Conservation (phyloP, 2,888 invertebrate species). For the Pristionchus maxplancki region DNA sequence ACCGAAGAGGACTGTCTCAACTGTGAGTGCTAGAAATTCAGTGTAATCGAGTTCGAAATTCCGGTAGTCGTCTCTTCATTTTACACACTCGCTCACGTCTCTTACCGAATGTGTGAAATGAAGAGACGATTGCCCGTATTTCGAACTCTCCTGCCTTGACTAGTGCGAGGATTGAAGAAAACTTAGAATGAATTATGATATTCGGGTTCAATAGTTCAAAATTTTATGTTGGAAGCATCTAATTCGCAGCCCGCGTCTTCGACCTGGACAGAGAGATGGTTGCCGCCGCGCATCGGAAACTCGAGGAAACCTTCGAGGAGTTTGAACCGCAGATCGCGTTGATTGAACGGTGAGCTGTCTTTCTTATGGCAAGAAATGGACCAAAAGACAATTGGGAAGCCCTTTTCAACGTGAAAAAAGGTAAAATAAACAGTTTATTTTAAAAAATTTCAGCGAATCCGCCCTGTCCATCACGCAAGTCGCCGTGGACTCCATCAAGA, state of each 20-base stretch:
- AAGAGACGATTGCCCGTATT: no score
- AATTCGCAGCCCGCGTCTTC: slow-evolving; percentile 40
- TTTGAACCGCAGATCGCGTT: slow-evolving; percentile 24
- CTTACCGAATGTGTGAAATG: no score
- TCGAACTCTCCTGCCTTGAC: no score
- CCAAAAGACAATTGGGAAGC: not conserved
- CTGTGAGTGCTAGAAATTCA: not conserved
- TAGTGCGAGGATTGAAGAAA: no score
- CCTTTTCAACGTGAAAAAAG: no score
- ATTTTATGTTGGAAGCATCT: not conserved
- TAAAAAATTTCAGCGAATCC: slow-evolving; percentile 40
- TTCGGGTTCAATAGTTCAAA: not conserved
- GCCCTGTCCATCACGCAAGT: slow-evolving; percentile 46
- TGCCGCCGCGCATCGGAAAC: not conserved
- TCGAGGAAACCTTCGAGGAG: not conserved
- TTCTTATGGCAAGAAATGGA: not conserved
- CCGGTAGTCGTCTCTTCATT: no score
- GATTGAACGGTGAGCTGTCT: slow-evolving; percentile 43
- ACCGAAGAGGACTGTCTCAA: slow-evolving; percentile 47
- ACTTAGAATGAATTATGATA: not conserved
- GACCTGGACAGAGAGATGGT: slow-evolving; percentile 46
- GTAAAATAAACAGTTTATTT: no score
- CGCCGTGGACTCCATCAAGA: slow-evolving; percentile 50
- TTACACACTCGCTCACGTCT: no score
- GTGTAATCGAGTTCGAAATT: no score